Percentiles rank a stretch among this genome's conserved stretches.
Conservation (phyloP, 2,113 vertebrate genomes). For the Fukomys damarensis region DNA sequence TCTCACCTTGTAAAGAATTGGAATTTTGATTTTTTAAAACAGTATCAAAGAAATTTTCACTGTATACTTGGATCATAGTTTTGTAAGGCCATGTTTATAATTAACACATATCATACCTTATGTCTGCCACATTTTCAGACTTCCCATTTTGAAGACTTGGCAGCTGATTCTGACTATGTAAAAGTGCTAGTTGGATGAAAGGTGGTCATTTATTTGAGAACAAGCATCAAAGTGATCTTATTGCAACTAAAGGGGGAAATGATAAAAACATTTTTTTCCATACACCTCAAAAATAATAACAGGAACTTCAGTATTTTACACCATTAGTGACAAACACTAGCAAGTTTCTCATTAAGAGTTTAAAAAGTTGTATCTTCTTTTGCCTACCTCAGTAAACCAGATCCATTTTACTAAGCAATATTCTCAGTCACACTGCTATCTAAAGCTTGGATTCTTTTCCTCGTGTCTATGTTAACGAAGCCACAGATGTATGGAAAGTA, state of each 20-base stretch:
- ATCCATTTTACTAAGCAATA: not conserved
- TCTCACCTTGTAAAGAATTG: not conserved
- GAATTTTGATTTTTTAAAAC: conserved; percentile 57
- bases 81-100: not conserved
- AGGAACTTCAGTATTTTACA: not conserved
- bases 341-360: not conserved
- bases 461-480: not conserved
- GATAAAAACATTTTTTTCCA: not conserved
- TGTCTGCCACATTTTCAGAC: not conserved
- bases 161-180: conserved; percentile 2
- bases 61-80: conserved; percentile 26
- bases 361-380: not conserved
- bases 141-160: conserved; percentile 18
- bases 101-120: not conserved
- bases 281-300: not conserved
- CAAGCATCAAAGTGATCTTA: not conserved
- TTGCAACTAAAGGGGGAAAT: not conserved
- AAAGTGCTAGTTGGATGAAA: not conserved
- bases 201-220: conserved; percentile 31
- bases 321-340: not conserved
- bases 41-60: not conserved
- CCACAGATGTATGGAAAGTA: not conserved
- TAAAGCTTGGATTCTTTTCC: not conserved
- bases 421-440: not conserved
- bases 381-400: not conserved